These are phyloP conservation scores for Rhinogobio ventralis DNA, from an alignment of 2,797 vertebrate genomes.

Conservation along the genomic window DNA sequence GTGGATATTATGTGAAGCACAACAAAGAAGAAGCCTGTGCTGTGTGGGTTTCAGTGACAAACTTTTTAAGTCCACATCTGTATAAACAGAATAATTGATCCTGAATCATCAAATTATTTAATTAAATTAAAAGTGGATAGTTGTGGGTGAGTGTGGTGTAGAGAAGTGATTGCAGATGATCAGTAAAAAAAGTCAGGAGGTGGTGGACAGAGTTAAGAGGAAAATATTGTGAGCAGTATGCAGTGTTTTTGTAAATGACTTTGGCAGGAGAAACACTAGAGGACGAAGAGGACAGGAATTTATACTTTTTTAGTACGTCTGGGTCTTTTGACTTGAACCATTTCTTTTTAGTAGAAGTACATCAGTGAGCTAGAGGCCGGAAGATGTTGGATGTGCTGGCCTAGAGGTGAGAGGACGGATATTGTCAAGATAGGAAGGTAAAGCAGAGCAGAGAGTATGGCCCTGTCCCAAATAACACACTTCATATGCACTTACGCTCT, in stretches of 20 bases:
- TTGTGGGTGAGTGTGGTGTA: background rate
- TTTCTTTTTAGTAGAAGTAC: background rate
- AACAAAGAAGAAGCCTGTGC: background rate
- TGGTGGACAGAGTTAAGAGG: background rate
- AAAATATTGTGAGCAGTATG: background rate
- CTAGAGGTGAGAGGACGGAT: background rate
- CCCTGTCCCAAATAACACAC: background rate
- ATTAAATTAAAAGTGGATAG: background rate
- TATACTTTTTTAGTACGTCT: background rate
- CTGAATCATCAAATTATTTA: background rate
- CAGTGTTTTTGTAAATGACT: background rate
- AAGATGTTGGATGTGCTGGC: background rate
- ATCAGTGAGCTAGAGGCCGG: background rate
- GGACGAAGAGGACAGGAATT: background rate
- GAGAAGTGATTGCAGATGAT: background rate
- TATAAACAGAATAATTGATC: background rate
- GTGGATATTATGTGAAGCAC: slow-evolving; percentile 11
- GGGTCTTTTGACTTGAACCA: background rate
- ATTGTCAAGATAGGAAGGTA: background rate
- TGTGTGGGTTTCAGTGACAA: background rate
- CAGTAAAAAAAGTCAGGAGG: background rate
- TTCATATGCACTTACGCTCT: background rate
- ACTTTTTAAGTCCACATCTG: background rate
- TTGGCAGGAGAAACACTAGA: background rate
- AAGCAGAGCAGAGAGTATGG: background rate